phyloP scores from a whole-genome alignment of 2,113 vertebrate genomes.

The Dryoscopus gambensis region DNA sequence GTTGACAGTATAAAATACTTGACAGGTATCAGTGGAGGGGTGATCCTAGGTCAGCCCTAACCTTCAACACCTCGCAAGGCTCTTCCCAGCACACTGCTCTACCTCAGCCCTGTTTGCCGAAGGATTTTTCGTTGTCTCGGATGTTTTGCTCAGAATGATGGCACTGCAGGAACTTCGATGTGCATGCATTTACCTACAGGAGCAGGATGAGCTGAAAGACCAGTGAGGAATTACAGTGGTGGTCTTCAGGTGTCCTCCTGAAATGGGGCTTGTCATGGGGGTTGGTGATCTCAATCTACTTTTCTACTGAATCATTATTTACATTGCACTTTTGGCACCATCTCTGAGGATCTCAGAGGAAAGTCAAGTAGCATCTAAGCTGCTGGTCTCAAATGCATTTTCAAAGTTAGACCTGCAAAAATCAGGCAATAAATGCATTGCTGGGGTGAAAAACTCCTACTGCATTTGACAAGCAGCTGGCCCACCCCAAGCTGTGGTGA shows the following conservation, averaged over 20 bases:
- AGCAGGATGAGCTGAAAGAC: background rate
- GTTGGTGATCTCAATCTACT: background rate
- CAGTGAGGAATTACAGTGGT: background rate
- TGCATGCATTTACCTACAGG: background rate
- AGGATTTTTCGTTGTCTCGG: background rate
- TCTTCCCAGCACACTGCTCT: background rate
- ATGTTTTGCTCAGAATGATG: background rate
- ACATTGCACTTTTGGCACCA: background rate
- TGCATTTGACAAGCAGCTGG: background rate
- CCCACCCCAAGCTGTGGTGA: background rate
- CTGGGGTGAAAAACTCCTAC: background rate
- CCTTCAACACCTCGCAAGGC: background rate
- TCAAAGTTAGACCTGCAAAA: background rate
- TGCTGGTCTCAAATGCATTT: background rate
- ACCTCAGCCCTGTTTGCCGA: background rate
- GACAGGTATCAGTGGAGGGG: background rate
- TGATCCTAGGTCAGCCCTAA: slow-evolving; percentile 3
- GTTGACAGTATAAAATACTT: background rate
- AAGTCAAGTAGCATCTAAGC: background rate
- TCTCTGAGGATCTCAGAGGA: background rate
- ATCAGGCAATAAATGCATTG: background rate
- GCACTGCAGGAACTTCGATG: background rate
- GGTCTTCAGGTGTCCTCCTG: background rate
- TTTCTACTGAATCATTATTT: background rate
- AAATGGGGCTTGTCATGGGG: background rate